Evolutionary conservation across 2,888 invertebrate species (phyloP).

Genomic region (Trissolcus japonicus): DNA sequence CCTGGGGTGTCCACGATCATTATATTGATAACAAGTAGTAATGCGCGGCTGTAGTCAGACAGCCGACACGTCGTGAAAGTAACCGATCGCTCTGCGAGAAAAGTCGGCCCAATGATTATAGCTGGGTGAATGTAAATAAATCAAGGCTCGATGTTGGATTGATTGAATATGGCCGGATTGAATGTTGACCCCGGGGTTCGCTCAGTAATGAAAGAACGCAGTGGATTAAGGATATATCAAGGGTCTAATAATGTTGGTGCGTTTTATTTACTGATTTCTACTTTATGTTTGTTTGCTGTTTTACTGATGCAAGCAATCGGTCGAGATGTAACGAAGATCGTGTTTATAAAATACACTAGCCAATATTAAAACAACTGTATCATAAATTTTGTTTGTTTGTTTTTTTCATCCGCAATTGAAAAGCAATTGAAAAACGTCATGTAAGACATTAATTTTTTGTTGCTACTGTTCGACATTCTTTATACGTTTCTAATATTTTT

Average conservation of each 20-base stretch:
- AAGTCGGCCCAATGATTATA: constrained; percentile 33
- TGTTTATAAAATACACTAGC: no score
- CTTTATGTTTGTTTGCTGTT: constrained; percentile 33
- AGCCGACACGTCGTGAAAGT: constrained; percentile 9
- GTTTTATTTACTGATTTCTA: constrained; percentile 30
- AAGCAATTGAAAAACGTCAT: no score
- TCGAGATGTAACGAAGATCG: constrained; percentile 13
- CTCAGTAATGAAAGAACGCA: constrained; percentile 7
- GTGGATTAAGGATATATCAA: constrained; percentile 19
- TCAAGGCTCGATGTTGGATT: constrained; percentile 27
- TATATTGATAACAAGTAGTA: constrained; percentile 31
- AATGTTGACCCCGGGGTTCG: constrained; percentile 4
- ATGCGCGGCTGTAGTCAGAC: constrained; percentile 11
- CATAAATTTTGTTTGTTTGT: no score
- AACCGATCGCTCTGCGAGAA: constrained; percentile 9
- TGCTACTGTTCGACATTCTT: no score
- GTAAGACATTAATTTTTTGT: no score
- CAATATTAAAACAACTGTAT: no score
- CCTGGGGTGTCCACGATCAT: constrained; percentile 24
- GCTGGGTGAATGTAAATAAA: constrained; percentile 41
- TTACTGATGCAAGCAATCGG: constrained; percentile 20
- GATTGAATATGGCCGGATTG: constrained; percentile 30
- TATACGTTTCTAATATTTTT: no score
- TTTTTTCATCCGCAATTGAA: no score
- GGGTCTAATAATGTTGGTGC: not conserved